Percentiles rank a stretch among this genome's conserved stretches.
Conservation (phyloP, 2,797 vertebrate genomes). For the Gambelia wislizenii region DNA sequence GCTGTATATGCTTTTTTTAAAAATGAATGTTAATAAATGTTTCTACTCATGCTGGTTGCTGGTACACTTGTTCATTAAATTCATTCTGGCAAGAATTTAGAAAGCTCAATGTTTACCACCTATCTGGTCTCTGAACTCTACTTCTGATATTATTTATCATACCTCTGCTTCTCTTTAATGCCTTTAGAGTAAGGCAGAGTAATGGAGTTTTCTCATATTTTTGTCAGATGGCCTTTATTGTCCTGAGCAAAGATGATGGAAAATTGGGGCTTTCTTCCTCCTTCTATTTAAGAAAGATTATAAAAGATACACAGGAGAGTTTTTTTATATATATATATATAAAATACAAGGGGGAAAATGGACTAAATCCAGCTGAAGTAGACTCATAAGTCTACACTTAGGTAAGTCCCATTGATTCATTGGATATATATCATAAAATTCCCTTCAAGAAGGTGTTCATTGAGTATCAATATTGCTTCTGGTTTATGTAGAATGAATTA, state of each 20-base stretch:
- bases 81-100: conserved; percentile 12
- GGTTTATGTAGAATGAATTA: conserved; percentile 30
- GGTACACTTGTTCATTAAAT: conserved; percentile 37
- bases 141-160: conserved; percentile 23
- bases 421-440: neutral
- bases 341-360: neutral
- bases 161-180: neutral
- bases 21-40: conserved; percentile 46
- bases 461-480: conserved; percentile 22
- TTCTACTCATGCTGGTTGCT: conserved; percentile 35
- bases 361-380: too few species aligned
- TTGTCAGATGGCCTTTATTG: neutral
- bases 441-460: neutral
- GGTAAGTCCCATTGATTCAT: too few species aligned
- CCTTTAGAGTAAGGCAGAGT: neutral
- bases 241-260: conserved; percentile 17
- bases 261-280: neutral
- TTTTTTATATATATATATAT: conserved; percentile 8
- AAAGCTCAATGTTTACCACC: neutral
- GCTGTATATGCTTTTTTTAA: conserved; percentile 17
- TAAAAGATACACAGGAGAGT: neutral
- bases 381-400: too few species aligned
- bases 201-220: conserved; percentile 3
- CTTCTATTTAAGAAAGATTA: neutral
- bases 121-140: neutral